Evolutionary conservation across 2,113 vertebrate genomes (phyloP).

Genomic region (Heliornis fulica): DNA sequence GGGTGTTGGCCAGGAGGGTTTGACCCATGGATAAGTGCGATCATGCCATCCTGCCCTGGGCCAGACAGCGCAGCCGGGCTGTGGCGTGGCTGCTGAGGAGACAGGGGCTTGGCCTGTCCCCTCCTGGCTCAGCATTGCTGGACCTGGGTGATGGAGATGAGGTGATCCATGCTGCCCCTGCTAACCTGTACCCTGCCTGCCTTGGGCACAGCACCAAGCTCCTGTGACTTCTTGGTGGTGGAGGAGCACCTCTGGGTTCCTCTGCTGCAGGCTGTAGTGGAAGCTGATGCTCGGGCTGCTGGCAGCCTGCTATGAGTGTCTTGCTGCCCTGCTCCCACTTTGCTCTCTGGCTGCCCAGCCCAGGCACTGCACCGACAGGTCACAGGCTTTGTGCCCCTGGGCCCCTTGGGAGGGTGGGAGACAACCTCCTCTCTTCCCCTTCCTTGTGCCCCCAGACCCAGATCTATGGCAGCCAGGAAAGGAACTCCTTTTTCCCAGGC

Average conservation of each 20-base stretch:
- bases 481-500: neutral
- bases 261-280: rapidly evolving
- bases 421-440: neutral
- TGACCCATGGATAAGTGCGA: neutral
- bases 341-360: neutral
- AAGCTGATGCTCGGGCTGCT: neutral
- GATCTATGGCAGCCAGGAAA: neutral
- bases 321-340: neutral
- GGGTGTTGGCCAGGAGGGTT: neutral
- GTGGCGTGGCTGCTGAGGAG: rapidly evolving
- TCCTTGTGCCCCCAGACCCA: neutral
- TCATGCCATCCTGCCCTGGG: rapidly evolving
- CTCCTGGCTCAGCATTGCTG: neutral
- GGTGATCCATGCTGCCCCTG: neutral
- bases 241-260: neutral
- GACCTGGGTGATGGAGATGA: neutral
- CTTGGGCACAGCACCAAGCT: neutral
- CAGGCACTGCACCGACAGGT: neutral
- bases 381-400: neutral
- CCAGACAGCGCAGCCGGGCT: neutral
- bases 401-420: neutral
- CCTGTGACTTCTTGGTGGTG: rapidly evolving
- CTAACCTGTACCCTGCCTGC: neutral
- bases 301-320: rapidly evolving
- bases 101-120: neutral